phyloP scores from a whole-genome alignment of 2,113 vertebrate species.

The Mohoua ochrocephala region DNA sequence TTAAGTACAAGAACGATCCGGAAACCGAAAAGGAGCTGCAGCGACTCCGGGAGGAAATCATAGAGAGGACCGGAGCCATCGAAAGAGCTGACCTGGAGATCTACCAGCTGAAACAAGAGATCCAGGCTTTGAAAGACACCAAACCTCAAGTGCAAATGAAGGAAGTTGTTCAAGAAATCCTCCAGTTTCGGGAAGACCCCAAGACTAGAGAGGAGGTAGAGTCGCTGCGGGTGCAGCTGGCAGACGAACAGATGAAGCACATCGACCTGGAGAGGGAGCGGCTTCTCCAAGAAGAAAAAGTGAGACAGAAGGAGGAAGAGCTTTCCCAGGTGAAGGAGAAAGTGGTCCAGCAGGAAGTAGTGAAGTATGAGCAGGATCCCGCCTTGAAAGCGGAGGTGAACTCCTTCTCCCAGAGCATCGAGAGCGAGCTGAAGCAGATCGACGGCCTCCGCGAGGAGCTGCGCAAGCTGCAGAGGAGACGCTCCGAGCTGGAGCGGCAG shows the following conservation, averaged over 20 bases:
- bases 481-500: slow-evolving; percentile 86
- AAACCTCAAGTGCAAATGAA: slow-evolving; percentile 91
- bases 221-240: slow-evolving; percentile 79
- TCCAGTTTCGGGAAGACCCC: slow-evolving; percentile 91
- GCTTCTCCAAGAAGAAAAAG: slow-evolving; percentile 81
- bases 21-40: slow-evolving; percentile 88
- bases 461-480: slow-evolving; percentile 79
- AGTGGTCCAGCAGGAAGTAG: slow-evolving; percentile 89
- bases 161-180: slow-evolving; percentile 90
- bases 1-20: slow-evolving; percentile 93
- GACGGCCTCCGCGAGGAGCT: slow-evolving; percentile 83
- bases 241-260: slow-evolving; percentile 88
- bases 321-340: slow-evolving; percentile 87
- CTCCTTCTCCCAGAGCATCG: slow-evolving; percentile 82
- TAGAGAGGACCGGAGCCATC: slow-evolving; percentile 86
- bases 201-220: slow-evolving; percentile 91
- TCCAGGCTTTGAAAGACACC: slow-evolving; percentile 86
- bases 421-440: slow-evolving; percentile 84
- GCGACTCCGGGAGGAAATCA: slow-evolving; percentile 89
- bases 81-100: slow-evolving; percentile 91
- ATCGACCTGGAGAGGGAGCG: slow-evolving; percentile 86
- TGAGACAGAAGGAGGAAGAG: slow-evolving; percentile 84
- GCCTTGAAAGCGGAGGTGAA: slow-evolving; percentile 82
- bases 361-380: slow-evolving; percentile 87
- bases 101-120: slow-evolving; percentile 89